Base-by-base conservation (phyloP, 2,797 vertebrate species). In the Malacoraja senta region DNA sequence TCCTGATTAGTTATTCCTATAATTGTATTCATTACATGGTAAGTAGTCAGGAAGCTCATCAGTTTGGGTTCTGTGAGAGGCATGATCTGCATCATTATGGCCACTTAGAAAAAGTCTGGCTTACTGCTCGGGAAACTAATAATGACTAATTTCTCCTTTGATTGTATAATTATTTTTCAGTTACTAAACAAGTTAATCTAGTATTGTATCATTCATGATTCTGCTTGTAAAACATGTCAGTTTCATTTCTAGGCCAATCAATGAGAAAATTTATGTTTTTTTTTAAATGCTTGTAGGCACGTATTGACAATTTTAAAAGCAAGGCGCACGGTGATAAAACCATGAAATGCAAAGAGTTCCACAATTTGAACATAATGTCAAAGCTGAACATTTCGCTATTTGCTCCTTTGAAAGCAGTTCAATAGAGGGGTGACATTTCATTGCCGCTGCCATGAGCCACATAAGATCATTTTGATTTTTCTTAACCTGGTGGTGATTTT, bases 1-100 rank as follows among this genome's bases (percentile, higher is more conserved):
- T 92, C 24, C 90, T 92, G 68, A 92, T 92, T 92, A 92, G 90
- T 92, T 92, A 76, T 92, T 76, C 71, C 90, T 53, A 12, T 92
- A 92, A 92, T 92, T 92, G 90, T 92, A 76, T 76, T 92, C 90
- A 92, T 74, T 92, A 92, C 58, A 92, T 44, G 71, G 76, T 74
- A 74, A 76, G 90, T 92, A 38, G 35, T 92, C 90, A 92, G 90
- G 90, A 92, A 92, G 90, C 71, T 92, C 90, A 74, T 92, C 68
- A 92, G 90, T 92, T 71, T 76, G 26, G 38, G 63, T 68, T 76
- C 71, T 92, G 83, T 58, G 35, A 74, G 21, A 74, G 72, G 35
- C 72, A 92, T 92, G 72, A 29, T 74, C 90, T 92, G 26, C 71
- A 92, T 92, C 71, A 92, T 92, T 92, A 92, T 76, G 71, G 72